Percentiles rank a stretch among this genome's conserved stretches.
These are phyloP conservation scores for Nemopilema nomurai DNA, from an alignment of 30 jellyfish, hydroid and myxozoan species.

Conservation along the genomic window DNA sequence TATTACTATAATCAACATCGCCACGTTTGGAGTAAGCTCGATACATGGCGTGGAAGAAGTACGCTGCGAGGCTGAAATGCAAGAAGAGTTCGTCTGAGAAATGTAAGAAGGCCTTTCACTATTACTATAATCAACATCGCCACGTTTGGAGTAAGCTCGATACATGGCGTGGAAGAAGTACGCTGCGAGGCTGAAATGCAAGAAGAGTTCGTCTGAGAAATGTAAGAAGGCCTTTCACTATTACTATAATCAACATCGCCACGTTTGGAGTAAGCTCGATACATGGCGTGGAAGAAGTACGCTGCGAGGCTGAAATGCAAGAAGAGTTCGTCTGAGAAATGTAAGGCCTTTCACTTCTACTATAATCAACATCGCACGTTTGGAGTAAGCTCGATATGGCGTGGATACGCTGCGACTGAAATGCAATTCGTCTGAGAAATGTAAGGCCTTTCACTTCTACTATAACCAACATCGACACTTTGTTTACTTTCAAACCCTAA, in stretches of 20 bases:
- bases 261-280: conserved; percentile 33
- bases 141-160: conserved; percentile 45
- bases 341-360: no score
- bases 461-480: no score
- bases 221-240: not conserved
- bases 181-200: conserved; percentile 45
- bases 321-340: not conserved
- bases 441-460: no score
- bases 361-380: no score
- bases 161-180: conserved; percentile 65
- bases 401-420: conserved; percentile 24
- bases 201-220: not conserved
- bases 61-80: conserved; percentile 49
- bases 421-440: not conserved
- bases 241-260: not conserved
- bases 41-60: conserved; percentile 63
- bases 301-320: conserved; percentile 33
- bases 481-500: not conserved
- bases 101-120: not conserved
- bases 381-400: conserved; percentile 44
- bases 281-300: conserved; percentile 68
- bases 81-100: not conserved
- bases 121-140: not conserved
- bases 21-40: conserved; percentile 50
- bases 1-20: not conserved